Evolutionary conservation across 2,888 invertebrate genomes (phyloP), one percentile per base, ranked within the genome.

Genomic region (Arrhopalites spinosus): DNA sequence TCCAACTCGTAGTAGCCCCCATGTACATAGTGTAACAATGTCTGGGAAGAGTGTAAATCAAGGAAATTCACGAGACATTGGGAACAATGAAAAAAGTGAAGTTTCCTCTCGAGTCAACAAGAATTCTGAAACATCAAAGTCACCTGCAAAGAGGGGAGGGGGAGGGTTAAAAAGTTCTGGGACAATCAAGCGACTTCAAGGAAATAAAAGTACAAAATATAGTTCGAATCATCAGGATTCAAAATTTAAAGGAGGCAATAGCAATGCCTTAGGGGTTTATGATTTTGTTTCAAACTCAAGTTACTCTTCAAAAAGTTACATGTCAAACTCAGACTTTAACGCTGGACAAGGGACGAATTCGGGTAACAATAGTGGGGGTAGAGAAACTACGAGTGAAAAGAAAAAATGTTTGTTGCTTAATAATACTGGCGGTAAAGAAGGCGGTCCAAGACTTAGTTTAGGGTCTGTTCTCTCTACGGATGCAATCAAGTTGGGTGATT

Each of bases 391-490:
- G 13, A 47, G 29, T 25, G 81, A 82, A n/a, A 81, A 79, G 75
- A 82, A 83, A 68, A 81, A 79, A 29, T 81, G 81, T 68, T 68
- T 80, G 47, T 71, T 82, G 0, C 78, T 84, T 7, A 81, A 77
- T 70, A 80, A 82, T 23, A n/a, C n/a, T n/a, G n/a, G n/a, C n/a
- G n/a, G n/a, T n/a, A n/a, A n/a, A 69, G 91, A 91, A 78, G 88
- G 89, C 73, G 92, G 91, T 75, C 94, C 93, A 0, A 93, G 93
- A 85, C 87, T 95, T 8, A 94, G 94, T 84, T 87, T 95, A 61
- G 95, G 95, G 0, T 92, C 93, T 7, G 94, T 95, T 25, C 87
- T 95, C 78, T 90, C 91, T 77, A 91, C 90, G 73, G 92, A 92
- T 73, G 89, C 89, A 72, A 90, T 91, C 67, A 81, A 80, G 71